Evolutionary conservation across 2,888 invertebrate species (phyloP), one percentile per base, ranked within the genome.

Genomic region (Polyploca ridens): DNA sequence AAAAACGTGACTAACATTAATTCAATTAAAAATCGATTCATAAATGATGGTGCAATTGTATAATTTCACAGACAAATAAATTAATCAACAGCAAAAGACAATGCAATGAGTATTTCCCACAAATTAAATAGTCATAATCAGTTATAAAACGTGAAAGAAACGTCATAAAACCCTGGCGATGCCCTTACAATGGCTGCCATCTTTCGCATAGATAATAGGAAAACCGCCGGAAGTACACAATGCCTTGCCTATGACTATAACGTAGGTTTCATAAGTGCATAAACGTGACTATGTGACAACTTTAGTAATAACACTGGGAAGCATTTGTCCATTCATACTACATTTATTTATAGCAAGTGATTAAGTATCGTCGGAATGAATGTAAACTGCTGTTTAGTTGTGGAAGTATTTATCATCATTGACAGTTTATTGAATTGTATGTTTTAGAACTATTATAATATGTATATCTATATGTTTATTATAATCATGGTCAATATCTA

Each of bases 141-240:
- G 59, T 59, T 59, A 35, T 14, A 33, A 59, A 59, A 59, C 35
- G 33, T 59, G 59, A 35, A 35, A n/a, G 33, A 59, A 59, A 59
- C 35, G 59, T 35, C 59, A 59, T 35, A 35, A 35, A 59, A 59
- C 14, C 16, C 4, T 33, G 33, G 16, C 33, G 35, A 33, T 59
- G 33, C 33, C 33, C 54, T 54, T n/a, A 54, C 54, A 54, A 54
- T 54, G 54, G 19, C 54, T 19, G 14, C 3, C 54, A 19, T 19
- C 54, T 54, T 54, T 19, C 6, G 54, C 54, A 54, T 54, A 19
- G 10, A 54, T 54, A 54, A 54, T 54, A 19, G 10, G 54, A 19
- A 19, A 19, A 19, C n/a, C 19, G 54, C 14, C 54, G 54, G 54
- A 49, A 54, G 54, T 54, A 54, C 19, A 54, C 54, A 54, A 54